Evolutionary conservation across 2,888 invertebrate genomes (phyloP), one percentile per base, ranked within the genome.

Genomic region (Drosophila macrospina): DNA sequence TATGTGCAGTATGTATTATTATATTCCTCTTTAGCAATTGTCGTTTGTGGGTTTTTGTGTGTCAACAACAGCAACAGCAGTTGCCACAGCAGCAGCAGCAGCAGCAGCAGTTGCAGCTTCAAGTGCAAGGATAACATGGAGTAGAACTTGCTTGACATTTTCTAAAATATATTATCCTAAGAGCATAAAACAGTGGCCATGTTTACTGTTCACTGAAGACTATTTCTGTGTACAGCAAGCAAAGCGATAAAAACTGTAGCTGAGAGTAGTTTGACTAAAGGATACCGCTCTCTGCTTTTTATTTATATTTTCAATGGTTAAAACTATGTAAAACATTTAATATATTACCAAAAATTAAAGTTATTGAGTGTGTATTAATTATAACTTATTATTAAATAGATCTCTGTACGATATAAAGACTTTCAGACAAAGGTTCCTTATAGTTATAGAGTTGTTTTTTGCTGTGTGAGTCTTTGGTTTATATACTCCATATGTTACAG

Each of bases 51-150:
- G 28, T 42, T 62, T 69, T 64, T 55, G 48, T 74, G 61, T 74
- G 74, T 74, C 74, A 74, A 74, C 74, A 74, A 41, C 70, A 74
- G 66, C 15, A 47, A 20, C 60, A 32, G 45, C 44, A 47, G 37
- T 13, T 37, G 50, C 54, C 28, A 28, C 28, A 28, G 28, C 28
- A 28, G 6, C 6, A 6, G 5, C 6, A 5, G 1, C 28, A 28
- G 5, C 28, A 8, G 28, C 28, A 15, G 16, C 50, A 16, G 36
- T 16, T 15, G 24, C 34, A 30, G 52, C n/a, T 3, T 51, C 65
- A 65, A 65, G 69, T 74, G 74, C 74, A 74, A 74, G 74, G 74
- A 74, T 74, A 66, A 55, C 51, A 74, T 51, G 61, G 41, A 55
- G 54, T 16, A 44, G 16, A 60, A 60, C 63, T 63, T 39, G 67